Evolutionary conservation across 2,888 invertebrate genomes (phyloP).

Genomic region (Taenaris catops): DNA sequence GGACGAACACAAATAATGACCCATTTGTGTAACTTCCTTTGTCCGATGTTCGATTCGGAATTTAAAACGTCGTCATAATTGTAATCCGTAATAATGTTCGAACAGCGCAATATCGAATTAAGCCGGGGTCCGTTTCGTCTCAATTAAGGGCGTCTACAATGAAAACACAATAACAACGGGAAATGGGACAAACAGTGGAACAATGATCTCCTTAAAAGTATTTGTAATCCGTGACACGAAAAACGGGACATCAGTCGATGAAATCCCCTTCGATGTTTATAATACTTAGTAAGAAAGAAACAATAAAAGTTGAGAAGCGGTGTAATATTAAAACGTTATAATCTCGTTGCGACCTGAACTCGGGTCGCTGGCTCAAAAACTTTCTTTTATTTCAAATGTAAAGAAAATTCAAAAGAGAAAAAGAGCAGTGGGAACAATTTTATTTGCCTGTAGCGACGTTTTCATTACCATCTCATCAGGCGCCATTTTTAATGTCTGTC

Average conservation of each 20-base stretch:
- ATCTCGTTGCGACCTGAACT: conserved; percentile 46
- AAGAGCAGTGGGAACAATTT: conserved; percentile 52
- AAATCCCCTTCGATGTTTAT: conserved; percentile 41
- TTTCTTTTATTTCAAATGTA: conserved; percentile 59
- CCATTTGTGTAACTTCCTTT: conserved; percentile 11
- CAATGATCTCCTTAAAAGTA: conserved; percentile 54
- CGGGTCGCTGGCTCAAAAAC: conserved; percentile 40
- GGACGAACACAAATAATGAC: conserved; percentile 16
- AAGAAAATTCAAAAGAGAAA: conserved; percentile 38
- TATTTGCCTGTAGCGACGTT: conserved; percentile 44
- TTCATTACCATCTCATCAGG: conserved; percentile 58
- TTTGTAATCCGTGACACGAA: conserved; percentile 56
- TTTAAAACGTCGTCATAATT: conserved; percentile 31
- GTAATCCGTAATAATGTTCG: conserved; percentile 44
- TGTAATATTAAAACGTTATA: conserved; percentile 70
- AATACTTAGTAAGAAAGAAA: conserved; percentile 55
- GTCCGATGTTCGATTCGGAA: conserved; percentile 20
- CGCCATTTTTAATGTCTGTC: conserved; percentile 45
- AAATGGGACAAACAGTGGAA: conserved; percentile 41
- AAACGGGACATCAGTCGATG: conserved; percentile 56
- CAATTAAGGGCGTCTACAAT: conserved; percentile 52
- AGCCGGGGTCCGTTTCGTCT: conserved; percentile 50
- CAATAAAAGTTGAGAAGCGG: conserved; percentile 65
- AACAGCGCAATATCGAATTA: conserved; percentile 55
- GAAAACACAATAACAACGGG: conserved; percentile 53